Percentiles rank a stretch among this genome's conserved stretches.
Conservation (phyloP, 2,113 vertebrate species). For the Ariopsis seemanni region DNA sequence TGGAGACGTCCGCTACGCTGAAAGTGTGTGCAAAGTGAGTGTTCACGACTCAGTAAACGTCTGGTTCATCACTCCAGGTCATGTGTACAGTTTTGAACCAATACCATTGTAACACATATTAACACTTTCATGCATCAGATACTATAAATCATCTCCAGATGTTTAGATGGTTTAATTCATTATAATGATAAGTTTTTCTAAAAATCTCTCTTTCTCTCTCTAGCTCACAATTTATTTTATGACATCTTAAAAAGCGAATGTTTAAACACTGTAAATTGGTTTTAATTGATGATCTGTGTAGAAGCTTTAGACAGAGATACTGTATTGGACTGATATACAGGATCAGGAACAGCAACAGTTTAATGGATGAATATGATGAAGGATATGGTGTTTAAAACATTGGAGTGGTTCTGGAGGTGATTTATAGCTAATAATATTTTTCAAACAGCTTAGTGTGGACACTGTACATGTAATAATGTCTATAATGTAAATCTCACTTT, state of each 20-base stretch:
- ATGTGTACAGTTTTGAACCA: not conserved
- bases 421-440: not conserved
- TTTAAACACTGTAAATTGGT: no score
- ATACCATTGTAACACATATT: not conserved
- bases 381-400: not conserved
- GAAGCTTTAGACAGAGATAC: not conserved
- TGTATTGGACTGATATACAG: not conserved
- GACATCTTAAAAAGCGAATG: no score
- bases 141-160: not conserved
- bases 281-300: not conserved
- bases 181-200: no score
- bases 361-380: not conserved
- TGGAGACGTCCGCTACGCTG: slow-evolving; percentile 56
- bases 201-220: no score
- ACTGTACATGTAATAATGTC: not conserved
- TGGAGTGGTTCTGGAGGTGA: not conserved
- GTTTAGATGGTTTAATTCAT: no score
- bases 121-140: not conserved
- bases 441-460: not conserved
- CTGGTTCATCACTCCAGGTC: not conserved
- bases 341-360: not conserved
- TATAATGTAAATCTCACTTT: no score
- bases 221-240: no score
- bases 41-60: not conserved
- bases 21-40: slow-evolving; percentile 73